These are phyloP conservation scores for Sebastes cheni DNA, from an alignment of 2,797 vertebrate species.

Conservation along the genomic window DNA sequence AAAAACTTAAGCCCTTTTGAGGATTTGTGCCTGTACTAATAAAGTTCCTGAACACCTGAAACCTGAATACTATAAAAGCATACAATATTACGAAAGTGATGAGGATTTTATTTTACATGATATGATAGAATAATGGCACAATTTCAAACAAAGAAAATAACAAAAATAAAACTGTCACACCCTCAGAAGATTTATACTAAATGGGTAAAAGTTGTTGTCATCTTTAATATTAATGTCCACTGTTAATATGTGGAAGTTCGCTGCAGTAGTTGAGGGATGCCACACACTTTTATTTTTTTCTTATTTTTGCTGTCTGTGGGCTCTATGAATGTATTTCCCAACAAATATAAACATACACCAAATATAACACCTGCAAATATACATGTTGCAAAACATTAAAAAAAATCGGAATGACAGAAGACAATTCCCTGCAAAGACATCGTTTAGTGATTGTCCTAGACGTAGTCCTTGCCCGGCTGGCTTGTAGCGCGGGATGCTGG, in stretches of 20 bases:
- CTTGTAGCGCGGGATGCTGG: conserved; percentile 59
- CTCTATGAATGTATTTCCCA: not conserved
- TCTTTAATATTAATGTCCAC: not conserved
- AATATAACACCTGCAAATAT: not conserved
- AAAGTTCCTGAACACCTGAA: too few relatives aligned
- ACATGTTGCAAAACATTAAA: conserved; percentile 18
- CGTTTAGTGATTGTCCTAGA: conserved; percentile 61
- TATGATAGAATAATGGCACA: not conserved
- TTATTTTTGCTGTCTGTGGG: not conserved
- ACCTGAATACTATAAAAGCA: not conserved
- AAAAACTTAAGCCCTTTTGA: too few relatives aligned
- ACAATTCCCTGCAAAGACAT: not conserved
- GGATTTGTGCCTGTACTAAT: too few relatives aligned
- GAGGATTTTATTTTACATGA: conserved; percentile 38
- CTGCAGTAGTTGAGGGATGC: not conserved
- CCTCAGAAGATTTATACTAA: not conserved
- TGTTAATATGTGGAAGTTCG: not conserved
- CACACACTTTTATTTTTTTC: not conserved
- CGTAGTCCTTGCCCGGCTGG: conserved; percentile 83
- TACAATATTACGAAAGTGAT: not conserved
- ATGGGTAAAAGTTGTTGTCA: not conserved
- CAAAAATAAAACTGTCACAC: not conserved
- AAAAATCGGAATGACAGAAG: not conserved
- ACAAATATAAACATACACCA: conserved; percentile 2
- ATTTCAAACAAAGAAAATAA: not conserved